Base-by-base conservation (phyloP, 2,888 invertebrate genomes). In the Tetragonisca angustula region DNA sequence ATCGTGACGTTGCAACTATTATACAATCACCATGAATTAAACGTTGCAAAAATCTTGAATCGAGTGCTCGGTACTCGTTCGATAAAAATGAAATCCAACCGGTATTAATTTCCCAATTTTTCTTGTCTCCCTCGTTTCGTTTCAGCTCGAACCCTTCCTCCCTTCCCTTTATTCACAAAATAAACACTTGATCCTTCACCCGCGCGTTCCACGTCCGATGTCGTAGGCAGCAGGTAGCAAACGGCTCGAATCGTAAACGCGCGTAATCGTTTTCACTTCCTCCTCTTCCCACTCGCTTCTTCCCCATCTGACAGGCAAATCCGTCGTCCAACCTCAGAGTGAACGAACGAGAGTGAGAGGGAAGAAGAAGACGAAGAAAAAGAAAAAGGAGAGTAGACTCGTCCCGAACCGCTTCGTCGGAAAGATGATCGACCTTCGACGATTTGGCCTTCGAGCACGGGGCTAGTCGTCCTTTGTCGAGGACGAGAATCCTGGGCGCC, bases 191-290 rank as follows among this genome's bases (percentile, higher is more conserved):
- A 80, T 65, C 50, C 13, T 77, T 50, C 70, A 27, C n/a, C 75
- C 61, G 27, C 24, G 24, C 13, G 56, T 61, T 84, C 67, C 79
- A 80, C 76, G 79, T 77, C 73, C 79, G 72, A 84, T 62, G 62
- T 36, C 27, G 72, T 52, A 73, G 82, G 61, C 52, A 77, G 80
- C 89, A 87, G 89, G 87, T 87, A 89, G 87, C 89, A 50, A 67
- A 68, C 67, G 72, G 75, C 62, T 79, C 73, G 76, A 83, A 72
- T 89, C 83, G 84, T 86, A 87, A 89, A 89, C 80, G 89, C 80
- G 89, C 83, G 83, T 87, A 89, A 89, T 89, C 84, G 79, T 83
- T 74, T 74, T 71, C 67, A 69, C 54, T 59, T 59, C 64, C 27
- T 36, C 59, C 54, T 62, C 43, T 19, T 32, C 6, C 27, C 21